Evolutionary conservation across 35 echinoderm and acorn worm genomes (phyloP).

Genomic region (Lytechinus pictus): DNA sequence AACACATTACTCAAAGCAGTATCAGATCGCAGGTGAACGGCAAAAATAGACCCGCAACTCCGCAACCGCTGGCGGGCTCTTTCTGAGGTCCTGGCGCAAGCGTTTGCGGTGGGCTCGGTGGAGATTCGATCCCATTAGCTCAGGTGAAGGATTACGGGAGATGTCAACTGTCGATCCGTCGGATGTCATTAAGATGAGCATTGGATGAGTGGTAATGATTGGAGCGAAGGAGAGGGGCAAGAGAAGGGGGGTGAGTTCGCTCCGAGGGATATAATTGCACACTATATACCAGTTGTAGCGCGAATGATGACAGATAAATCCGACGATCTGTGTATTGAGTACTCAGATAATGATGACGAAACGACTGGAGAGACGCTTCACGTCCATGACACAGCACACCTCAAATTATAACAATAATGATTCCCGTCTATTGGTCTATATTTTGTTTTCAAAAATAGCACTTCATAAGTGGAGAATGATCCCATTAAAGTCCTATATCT

Average conservation of each 20-base stretch:
- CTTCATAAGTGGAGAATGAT: background rate
- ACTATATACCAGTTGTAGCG: background rate
- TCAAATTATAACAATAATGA: constrained; percentile 15
- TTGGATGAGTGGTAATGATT: background rate
- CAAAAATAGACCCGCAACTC: background rate
- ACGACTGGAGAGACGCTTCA: background rate
- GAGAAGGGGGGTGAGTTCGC: background rate
- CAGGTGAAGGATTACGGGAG: constrained; percentile 7
- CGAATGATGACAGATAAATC: constrained; percentile 13
- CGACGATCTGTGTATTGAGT: background rate
- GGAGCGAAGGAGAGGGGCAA: background rate
- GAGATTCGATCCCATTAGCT: constrained; percentile 10
- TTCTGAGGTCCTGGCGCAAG: background rate
- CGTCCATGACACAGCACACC: background rate
- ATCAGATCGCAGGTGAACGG: constrained; percentile 23
- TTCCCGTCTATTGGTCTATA: background rate
- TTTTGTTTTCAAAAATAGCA: constrained; percentile 6
- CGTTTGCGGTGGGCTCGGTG: background rate
- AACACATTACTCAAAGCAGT: constrained; percentile 7
- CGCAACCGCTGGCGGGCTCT: background rate
- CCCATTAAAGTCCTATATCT: background rate
- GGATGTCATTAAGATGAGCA: constrained; percentile 1
- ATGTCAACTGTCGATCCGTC: constrained; percentile 22
- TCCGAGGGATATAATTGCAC: background rate
- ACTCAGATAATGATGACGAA: background rate